These are phyloP conservation scores for Poliocrania exsul DNA, from an alignment of 2,797 vertebrate genomes.

Conservation along the genomic window DNA sequence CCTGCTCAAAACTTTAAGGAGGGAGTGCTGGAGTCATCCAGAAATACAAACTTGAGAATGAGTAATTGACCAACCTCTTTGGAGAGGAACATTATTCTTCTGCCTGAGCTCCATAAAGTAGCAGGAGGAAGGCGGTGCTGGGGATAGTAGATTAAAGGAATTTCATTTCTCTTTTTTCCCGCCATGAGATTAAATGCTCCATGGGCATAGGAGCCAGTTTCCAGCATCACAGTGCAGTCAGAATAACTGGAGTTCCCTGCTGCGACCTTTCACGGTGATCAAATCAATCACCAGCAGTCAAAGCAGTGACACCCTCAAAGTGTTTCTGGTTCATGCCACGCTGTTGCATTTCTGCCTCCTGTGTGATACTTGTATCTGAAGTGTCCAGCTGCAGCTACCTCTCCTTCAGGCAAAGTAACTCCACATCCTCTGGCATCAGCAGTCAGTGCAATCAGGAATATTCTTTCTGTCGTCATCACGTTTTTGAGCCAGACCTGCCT, in stretches of 20 bases:
- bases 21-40: background rate
- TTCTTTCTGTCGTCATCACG: background rate
- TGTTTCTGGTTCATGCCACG: accelerated
- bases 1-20: background rate
- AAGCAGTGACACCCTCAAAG: background rate
- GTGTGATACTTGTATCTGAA: background rate
- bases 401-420: background rate
- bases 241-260: background rate
- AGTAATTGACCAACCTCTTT: background rate
- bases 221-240: background rate
- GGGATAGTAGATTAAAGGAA: background rate
- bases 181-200: accelerated
- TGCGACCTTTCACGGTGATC: background rate
- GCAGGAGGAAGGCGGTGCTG: background rate
- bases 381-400: background rate
- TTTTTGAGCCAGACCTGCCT: background rate
- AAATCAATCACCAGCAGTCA: background rate
- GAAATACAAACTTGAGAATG: background rate
- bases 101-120: background rate
- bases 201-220: background rate
- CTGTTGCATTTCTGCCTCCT: background rate
- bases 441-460: background rate
- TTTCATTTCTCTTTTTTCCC: accelerated
- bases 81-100: background rate
- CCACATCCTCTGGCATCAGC: accelerated